A percentile compares a stretch with the other conserved stretches of the same genome.
These are phyloP conservation scores for Syncerus caffer DNA, from an alignment of 2,797 vertebrate genomes.

Conservation along the genomic window DNA sequence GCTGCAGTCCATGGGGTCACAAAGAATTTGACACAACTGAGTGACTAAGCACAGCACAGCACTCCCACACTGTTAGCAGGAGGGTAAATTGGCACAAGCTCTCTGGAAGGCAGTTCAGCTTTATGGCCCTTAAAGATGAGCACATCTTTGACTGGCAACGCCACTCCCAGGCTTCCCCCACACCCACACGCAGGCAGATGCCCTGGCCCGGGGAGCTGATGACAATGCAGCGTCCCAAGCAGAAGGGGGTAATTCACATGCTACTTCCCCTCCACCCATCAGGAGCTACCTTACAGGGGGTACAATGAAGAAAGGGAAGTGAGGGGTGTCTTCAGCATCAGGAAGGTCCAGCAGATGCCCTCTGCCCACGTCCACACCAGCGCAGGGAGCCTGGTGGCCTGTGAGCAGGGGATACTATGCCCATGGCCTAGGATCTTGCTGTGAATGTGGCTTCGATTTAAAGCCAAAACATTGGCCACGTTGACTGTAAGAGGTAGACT, in stretches of 20 bases:
- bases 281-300: neutral
- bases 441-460: neutral
- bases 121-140: neutral
- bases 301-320: neutral
- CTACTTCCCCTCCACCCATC: neutral
- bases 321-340: rapidly evolving
- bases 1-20: neutral
- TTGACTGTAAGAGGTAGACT: neutral
- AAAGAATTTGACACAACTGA: neutral
- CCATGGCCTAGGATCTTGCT: neutral
- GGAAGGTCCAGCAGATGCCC: neutral
- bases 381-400: neutral
- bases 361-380: rapidly evolving
- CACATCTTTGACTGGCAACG: too few relatives aligned
- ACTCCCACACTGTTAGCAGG: neutral
- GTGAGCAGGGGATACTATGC: too few relatives aligned
- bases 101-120: neutral
- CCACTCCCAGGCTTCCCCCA: neutral
- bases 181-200: rapidly evolving
- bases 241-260: rapidly evolving
- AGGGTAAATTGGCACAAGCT: neutral
- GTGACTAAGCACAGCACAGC: neutral
- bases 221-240: rapidly evolving
- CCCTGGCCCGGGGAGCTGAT: neutral
- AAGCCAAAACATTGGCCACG: neutral